Evolutionary conservation across 1,140 invertebrate genomes (phyloP).

Genomic region (Trachymyrmex septentrionalis): DNA sequence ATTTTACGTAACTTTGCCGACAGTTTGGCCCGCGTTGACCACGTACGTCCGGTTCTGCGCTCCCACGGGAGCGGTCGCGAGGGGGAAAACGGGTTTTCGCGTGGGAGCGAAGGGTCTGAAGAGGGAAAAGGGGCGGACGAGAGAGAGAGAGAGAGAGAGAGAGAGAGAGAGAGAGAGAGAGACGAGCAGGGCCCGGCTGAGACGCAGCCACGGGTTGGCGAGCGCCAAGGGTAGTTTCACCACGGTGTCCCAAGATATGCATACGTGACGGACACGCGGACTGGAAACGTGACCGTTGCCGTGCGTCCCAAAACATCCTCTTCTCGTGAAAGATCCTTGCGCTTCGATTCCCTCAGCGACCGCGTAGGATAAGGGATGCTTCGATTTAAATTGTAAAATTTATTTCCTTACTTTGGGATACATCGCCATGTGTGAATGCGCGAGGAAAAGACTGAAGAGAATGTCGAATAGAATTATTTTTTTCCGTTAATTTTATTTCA

Average conservation of each 20-base stretch:
- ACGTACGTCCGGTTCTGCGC: slow-evolving; percentile 85
- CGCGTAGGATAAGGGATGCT: slow-evolving; percentile 63
- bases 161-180: slow-evolving; percentile 29
- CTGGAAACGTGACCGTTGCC: slow-evolving; percentile 82
- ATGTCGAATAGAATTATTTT: not conserved
- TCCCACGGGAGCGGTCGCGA: slow-evolving; percentile 81
- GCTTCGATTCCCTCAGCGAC: slow-evolving; percentile 62
- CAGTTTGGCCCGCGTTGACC: slow-evolving; percentile 87
- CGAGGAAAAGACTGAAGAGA: too few species aligned
- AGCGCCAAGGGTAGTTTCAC: slow-evolving; percentile 80
- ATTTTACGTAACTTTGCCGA: slow-evolving; percentile 87
- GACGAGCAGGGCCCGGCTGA: slow-evolving; percentile 29
- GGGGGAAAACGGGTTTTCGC: slow-evolving; percentile 59
- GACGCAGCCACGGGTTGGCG: slow-evolving; percentile 70
- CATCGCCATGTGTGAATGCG: not conserved
- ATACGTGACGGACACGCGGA: slow-evolving; percentile 85
- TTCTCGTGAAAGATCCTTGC: slow-evolving; percentile 53
- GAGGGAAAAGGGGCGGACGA: slow-evolving; percentile 34
- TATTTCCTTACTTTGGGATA: slow-evolving; percentile 45
- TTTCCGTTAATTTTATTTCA: slow-evolving; percentile 3
- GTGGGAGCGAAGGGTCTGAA: slow-evolving; percentile 47
- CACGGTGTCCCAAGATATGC: slow-evolving; percentile 86
- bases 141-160: slow-evolving; percentile 18
- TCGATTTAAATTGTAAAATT: slow-evolving; percentile 77
- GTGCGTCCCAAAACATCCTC: slow-evolving; percentile 50